Conservation (phyloP, 2,113 vertebrate species). For the Silurus glanis region DNA sequence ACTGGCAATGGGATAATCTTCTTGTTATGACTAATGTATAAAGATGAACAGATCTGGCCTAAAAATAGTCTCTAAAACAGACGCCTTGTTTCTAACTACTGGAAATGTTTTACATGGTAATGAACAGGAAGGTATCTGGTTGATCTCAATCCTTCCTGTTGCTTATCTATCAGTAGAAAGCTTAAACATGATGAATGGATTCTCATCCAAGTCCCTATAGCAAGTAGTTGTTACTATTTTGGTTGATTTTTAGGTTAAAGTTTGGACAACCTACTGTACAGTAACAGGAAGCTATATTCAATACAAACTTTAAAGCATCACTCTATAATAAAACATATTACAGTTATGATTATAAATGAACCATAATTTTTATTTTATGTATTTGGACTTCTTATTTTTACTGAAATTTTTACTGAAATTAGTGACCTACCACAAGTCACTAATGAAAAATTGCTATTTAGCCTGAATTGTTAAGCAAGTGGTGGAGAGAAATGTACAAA, state of each 20-base stretch:
- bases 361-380: background rate
- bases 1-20: slow-evolving; percentile 17
- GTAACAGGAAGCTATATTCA: background rate
- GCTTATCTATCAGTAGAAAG: background rate
- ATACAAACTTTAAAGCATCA: background rate
- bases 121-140: background rate
- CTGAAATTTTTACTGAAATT: background rate
- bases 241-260: background rate
- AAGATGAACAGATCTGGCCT: slow-evolving; percentile 11
- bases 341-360: background rate
- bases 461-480: background rate
- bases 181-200: background rate
- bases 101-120: background rate
- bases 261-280: background rate
- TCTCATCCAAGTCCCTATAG: background rate
- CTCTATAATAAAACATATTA: no score
- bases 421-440: background rate
- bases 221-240: background rate
- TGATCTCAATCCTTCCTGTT: background rate
- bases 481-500: background rate
- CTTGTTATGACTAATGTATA: slow-evolving; percentile 28
- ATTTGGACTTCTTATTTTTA: background rate
- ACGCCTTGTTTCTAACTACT: background rate
- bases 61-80: background rate
- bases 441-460: background rate